These are phyloP conservation scores for Caenorhabditis latens DNA, from an alignment of 1,140 invertebrate genomes.

Conservation along the genomic window DNA sequence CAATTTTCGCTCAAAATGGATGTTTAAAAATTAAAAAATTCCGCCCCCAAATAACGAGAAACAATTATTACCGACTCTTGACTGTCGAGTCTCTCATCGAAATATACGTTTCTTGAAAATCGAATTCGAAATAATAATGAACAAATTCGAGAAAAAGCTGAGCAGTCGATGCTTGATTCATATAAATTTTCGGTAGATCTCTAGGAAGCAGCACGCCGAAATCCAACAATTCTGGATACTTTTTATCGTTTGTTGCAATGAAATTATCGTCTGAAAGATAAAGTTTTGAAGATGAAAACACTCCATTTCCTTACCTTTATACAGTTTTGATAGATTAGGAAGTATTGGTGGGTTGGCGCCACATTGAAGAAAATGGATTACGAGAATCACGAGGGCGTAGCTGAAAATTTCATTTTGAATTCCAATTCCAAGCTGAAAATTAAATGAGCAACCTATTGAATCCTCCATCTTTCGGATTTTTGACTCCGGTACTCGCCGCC, in stretches of 20 bases:
- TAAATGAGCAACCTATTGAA: slow-evolving; percentile 36
- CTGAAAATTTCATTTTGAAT: slow-evolving; percentile 8
- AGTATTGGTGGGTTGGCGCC: slow-evolving; percentile 22
- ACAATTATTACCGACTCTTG: background rate
- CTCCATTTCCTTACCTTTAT: background rate
- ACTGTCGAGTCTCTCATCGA: background rate
- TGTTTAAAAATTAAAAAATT: too few relatives aligned
- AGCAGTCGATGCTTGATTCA: background rate
- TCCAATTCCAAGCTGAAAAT: background rate
- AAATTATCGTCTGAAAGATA: slow-evolving; percentile 16
- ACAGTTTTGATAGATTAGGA: slow-evolving; percentile 1
- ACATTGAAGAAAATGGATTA: slow-evolving; percentile 41
- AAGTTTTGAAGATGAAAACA: background rate
- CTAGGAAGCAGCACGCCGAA: background rate
- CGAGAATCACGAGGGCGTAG: slow-evolving; percentile 9
- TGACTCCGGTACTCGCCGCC: slow-evolving; percentile 12
- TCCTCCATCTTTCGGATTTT: slow-evolving; percentile 37
- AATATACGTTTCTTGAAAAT: background rate
- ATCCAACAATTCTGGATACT: background rate
- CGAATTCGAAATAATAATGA: slow-evolving; percentile 9
- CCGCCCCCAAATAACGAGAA: too few relatives aligned
- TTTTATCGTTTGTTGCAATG: background rate
- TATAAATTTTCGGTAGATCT: background rate
- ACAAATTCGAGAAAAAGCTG: slow-evolving; percentile 14
- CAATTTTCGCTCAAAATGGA: too few relatives aligned